Percentiles rank a stretch among this genome's conserved stretches.
phyloP scores from a whole-genome alignment of 2,888 invertebrate species.

The Lampropteryx suffumata region DNA sequence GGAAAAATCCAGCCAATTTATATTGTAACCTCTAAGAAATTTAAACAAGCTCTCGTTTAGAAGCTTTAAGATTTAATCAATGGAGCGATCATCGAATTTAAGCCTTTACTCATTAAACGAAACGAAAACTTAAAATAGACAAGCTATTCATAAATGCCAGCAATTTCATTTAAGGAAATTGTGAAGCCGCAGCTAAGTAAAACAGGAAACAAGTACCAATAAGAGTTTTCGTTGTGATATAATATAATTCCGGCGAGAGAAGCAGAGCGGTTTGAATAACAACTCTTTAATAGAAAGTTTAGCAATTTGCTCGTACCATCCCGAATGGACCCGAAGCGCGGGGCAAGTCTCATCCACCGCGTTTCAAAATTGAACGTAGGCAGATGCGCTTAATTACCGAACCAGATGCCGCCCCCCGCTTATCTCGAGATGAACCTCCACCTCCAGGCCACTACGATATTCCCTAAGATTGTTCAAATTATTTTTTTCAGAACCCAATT shows the following conservation, averaged over 20 bases:
- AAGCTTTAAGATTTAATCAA: conserved; percentile 29
- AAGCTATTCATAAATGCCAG: conserved; percentile 58
- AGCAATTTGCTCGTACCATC: conserved; percentile 81
- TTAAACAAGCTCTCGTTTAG: conserved; percentile 25
- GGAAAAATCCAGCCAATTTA: conserved; percentile 34
- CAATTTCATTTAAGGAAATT: conserved; percentile 59
- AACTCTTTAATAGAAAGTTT: conserved; percentile 84
- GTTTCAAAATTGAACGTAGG: conserved; percentile 82
- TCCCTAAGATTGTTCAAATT: conserved; percentile 61
- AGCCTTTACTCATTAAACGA: conserved; percentile 32
- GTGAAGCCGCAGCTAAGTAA: conserved; percentile 62
- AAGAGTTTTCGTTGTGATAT: conserved; percentile 70
- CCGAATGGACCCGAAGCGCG: conserved; percentile 76
- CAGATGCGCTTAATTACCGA: conserved; percentile 82
- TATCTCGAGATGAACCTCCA: conserved; percentile 75
- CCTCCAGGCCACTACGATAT: conserved; percentile 61
- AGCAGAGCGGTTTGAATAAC: conserved; percentile 79
- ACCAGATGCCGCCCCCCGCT: conserved; percentile 73
- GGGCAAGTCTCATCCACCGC: conserved; percentile 76
- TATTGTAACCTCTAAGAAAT: conserved; percentile 26
- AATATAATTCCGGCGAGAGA: conserved; percentile 74
- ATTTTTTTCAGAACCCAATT: conserved; percentile 62
- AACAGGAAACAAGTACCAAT: conserved; percentile 69
- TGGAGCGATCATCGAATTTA: conserved; percentile 39
- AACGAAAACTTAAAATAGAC: conserved; percentile 51